Percentiles rank a stretch among this genome's conserved stretches.
These are phyloP conservation scores for Nycteola revayana DNA, from an alignment of 2,888 invertebrate genomes.

Conservation along the genomic window DNA sequence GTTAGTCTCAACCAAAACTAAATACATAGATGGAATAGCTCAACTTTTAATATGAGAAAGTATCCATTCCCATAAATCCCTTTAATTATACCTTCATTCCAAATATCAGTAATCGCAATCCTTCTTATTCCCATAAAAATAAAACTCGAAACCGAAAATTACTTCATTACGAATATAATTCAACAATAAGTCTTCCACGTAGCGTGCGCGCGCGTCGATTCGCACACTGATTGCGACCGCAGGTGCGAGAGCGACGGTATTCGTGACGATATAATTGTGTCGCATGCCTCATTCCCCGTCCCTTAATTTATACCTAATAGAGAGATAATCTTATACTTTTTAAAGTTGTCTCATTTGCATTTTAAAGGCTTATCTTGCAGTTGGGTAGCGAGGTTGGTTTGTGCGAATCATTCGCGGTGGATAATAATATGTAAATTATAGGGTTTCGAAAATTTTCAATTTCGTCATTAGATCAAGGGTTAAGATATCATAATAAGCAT, in stretches of 20 bases:
- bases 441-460: too few relatives aligned
- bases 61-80: too few relatives aligned
- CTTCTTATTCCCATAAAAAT: too few relatives aligned
- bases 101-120: too few relatives aligned
- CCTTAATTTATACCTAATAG: slow-evolving; percentile 80
- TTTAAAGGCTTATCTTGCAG: slow-evolving; percentile 63
- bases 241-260: slow-evolving; percentile 46
- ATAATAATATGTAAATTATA: too few relatives aligned
- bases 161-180: slow-evolving; percentile 18
- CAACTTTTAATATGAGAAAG: too few relatives aligned
- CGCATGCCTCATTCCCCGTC: slow-evolving; percentile 67
- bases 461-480: too few relatives aligned
- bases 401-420: background rate
- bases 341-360: slow-evolving; percentile 77
- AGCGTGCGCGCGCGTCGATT: slow-evolving; percentile 57
- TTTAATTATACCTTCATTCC: too few relatives aligned
- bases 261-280: slow-evolving; percentile 81
- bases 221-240: slow-evolving; percentile 35
- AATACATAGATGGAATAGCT: too few relatives aligned
- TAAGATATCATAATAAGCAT: too few relatives aligned
- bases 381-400: slow-evolving; percentile 4
- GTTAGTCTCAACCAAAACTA: too few relatives aligned
- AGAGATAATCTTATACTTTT: slow-evolving; percentile 75
- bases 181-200: slow-evolving; percentile 22
- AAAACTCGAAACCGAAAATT: slow-evolving; percentile 4